These are phyloP conservation scores for Phrynocephalus versicolor DNA, from an alignment of 2,113 vertebrate species.

Conservation along the genomic window DNA sequence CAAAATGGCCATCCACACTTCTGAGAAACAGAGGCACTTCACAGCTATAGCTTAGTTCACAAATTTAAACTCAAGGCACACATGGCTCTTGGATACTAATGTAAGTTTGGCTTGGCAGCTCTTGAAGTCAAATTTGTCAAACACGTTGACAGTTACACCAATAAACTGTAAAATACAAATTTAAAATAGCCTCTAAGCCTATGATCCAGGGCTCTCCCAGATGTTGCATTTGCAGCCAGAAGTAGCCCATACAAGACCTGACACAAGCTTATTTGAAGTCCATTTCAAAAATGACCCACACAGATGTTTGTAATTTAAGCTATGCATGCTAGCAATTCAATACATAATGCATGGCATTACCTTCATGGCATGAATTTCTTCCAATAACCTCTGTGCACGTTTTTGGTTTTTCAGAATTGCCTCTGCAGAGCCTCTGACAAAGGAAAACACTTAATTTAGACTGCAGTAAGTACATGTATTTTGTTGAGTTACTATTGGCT, in stretches of 20 bases:
- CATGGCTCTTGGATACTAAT: slow-evolving; percentile 44
- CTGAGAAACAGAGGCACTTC: slow-evolving; percentile 6
- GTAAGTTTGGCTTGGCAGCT: slow-evolving; percentile 53
- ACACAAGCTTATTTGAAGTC: slow-evolving; percentile 2
- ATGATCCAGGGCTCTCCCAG: slow-evolving; percentile 38
- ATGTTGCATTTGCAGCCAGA: slow-evolving; percentile 31
- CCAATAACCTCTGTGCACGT: slow-evolving; percentile 83
- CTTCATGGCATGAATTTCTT: slow-evolving; percentile 92
- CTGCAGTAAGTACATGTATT: background rate
- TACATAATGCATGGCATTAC: slow-evolving; percentile 55
- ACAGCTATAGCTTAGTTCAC: slow-evolving; percentile 38
- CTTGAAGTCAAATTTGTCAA: slow-evolving; percentile 56
- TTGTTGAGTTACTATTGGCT: background rate
- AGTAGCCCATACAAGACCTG: slow-evolving; percentile 32
- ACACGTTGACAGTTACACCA: slow-evolving; percentile 45
- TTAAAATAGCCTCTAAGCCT: slow-evolving; percentile 32
- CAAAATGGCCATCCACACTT: slow-evolving; percentile 30
- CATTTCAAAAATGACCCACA: background rate
- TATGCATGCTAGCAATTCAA: background rate
- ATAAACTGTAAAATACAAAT: slow-evolving; percentile 45
- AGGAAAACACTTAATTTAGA: slow-evolving; percentile 21
- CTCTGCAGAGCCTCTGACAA: slow-evolving; percentile 80
- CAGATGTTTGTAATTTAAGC: slow-evolving; percentile 17
- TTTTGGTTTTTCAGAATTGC: slow-evolving; percentile 85
- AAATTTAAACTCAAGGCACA: slow-evolving; percentile 30